phyloP scores from a whole-genome alignment of 2,888 invertebrate species.

The Chymomyza fuscimana region DNA sequence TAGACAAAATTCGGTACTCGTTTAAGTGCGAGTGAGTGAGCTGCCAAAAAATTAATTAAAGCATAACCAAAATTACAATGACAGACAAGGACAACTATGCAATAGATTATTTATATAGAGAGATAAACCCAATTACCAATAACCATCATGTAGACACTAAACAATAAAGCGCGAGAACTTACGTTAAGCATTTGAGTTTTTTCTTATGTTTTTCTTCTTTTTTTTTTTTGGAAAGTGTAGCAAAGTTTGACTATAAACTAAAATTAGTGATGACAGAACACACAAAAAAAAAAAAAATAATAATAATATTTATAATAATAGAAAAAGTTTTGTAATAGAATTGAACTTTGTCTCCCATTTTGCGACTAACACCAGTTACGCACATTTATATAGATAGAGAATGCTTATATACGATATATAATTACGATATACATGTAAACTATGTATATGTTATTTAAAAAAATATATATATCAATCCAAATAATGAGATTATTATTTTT shows the following conservation, averaged over 20 bases:
- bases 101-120: conserved; percentile 32
- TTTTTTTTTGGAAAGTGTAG: neutral
- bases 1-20: neutral
- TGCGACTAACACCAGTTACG: conserved; percentile 79
- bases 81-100: conserved; percentile 25
- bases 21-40: neutral
- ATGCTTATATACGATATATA: conserved; percentile 20
- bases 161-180: conserved; percentile 49
- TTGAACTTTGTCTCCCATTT: conserved; percentile 53
- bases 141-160: conserved; percentile 21
- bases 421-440: conserved; percentile 30
- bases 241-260: conserved; percentile 31
- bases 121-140: conserved; percentile 1
- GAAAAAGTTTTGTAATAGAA: conserved; percentile 14
- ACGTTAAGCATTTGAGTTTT: conserved; percentile 39
- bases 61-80: conserved; percentile 7
- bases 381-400: conserved; percentile 58
- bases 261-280: conserved; percentile 76
- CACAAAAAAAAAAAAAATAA: conserved; percentile 44
- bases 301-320: conserved; percentile 13
- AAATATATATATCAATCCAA: conserved; percentile 19
- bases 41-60: neutral
- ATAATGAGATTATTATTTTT: conserved; percentile 38
- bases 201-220: neutral
- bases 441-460: neutral